phyloP scores from a whole-genome alignment of 2,888 invertebrate species.

The Tenthredo mesomela region DNA sequence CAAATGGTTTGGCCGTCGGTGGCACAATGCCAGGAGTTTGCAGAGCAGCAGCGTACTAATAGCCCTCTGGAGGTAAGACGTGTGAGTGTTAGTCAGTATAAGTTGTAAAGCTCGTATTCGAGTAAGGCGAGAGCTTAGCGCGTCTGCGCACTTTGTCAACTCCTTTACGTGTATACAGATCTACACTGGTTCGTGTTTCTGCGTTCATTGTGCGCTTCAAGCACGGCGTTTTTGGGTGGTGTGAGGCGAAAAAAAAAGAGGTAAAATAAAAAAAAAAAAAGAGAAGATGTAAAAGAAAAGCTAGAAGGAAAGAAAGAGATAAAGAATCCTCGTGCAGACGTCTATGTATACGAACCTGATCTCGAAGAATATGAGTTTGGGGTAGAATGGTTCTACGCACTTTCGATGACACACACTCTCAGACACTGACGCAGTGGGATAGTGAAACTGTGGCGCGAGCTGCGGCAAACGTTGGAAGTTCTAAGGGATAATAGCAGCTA shows the following conservation, averaged over 20 bases:
- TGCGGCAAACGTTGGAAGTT: constrained; percentile 57
- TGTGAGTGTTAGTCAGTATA: background rate
- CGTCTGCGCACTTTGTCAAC: constrained; percentile 56
- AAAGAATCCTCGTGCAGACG: background rate
- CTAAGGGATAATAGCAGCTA: constrained; percentile 68
- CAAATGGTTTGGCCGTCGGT: background rate
- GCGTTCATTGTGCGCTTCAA: background rate
- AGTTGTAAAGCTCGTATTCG: background rate
- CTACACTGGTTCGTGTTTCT: background rate
- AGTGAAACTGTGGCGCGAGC: constrained; percentile 4
- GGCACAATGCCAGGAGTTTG: constrained; percentile 36
- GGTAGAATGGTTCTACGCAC: background rate
- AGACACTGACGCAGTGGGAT: background rate
- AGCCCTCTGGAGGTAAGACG: background rate
- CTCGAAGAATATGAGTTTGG: background rate
- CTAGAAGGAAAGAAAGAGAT: background rate
- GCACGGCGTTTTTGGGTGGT: background rate
- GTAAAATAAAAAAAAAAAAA: background rate
- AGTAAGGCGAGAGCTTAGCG: constrained; percentile 73
- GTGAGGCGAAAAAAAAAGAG: background rate
- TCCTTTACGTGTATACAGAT: background rate
- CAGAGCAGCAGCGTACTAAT: constrained; percentile 14
- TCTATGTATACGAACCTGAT: constrained; percentile 14
- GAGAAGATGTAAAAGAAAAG: background rate
- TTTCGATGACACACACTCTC: constrained; percentile 9